Base-by-base conservation (phyloP, 2,888 invertebrate genomes). In the Junonia oenone region DNA sequence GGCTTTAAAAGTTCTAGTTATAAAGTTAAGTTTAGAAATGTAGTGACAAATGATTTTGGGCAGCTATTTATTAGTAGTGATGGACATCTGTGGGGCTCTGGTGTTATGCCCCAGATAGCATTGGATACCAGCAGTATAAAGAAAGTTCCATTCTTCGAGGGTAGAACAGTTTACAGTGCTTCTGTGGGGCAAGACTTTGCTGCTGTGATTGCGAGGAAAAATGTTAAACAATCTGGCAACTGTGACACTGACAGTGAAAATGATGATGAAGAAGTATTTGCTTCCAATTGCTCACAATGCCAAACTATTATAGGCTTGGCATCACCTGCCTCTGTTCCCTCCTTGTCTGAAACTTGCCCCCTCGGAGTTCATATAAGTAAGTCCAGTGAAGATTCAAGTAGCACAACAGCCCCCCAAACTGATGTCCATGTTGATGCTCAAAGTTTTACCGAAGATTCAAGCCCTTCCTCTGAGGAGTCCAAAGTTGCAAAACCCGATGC, bases 181-280 rank as follows among this genome's bases (percentile, higher is more conserved):
- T 93, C 93, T 6, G 94, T 96, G 55, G 97, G 97, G 5, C 91
- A 91, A 56, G 93, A 95, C 71, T 97, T 94, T 91, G 96, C 94
- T 73, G 94, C 94, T 70, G 93, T 93, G 47, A 91, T 95, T 68
- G 92, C 93, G n/a, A 91, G 92, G 61, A 94, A 93, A 75, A 90
- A 91, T 75, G 91, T 91, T 9, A 84, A 79, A 64, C 73, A 73
- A 56, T 87, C 87, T 48, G 82, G 81, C 2, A 86, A 86, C 64
- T 91, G 90, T 72, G 93, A 93, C 65, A 92, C 92, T 37, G 92
- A 93, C 56, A 90, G 92, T 72, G 92, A 93, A 60, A 87, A 87
- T 80, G 91, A 90, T 71, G 91, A 91, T 71, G 92, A 92, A 68
- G 93, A 93, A 69, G 92, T 93, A 0, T 93, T 94, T 78, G 90